Evolutionary conservation across 2,797 vertebrate genomes (phyloP).

Genomic region (Acestrorhynchus altus): DNA sequence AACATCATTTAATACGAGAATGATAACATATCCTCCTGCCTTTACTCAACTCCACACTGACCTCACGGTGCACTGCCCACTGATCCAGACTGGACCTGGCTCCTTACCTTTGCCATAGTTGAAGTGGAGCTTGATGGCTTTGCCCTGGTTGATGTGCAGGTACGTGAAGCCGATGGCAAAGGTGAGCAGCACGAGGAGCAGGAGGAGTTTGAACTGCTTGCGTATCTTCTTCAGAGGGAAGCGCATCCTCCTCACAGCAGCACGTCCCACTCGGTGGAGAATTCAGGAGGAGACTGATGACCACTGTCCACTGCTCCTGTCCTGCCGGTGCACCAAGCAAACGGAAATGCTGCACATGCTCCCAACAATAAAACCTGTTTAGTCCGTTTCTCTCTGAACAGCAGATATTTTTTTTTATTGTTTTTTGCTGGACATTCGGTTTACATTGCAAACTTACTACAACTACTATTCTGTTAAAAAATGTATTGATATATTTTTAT

Average conservation of each 20-base stretch:
- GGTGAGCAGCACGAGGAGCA: constrained; percentile 82
- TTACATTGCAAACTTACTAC: too few relatives aligned
- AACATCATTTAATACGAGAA: too few relatives aligned
- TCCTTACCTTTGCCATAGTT: constrained; percentile 79
- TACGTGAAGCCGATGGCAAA: constrained; percentile 86
- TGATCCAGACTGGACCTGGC: background rate
- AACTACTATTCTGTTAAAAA: too few relatives aligned
- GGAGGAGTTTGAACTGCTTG: constrained; percentile 85
- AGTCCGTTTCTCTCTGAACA: too few relatives aligned
- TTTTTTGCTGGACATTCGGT: too few relatives aligned
- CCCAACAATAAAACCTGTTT: too few relatives aligned
- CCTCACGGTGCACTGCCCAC: background rate
- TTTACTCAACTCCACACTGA: background rate
- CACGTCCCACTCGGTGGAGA: constrained; percentile 64
- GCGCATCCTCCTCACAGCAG: constrained; percentile 78
- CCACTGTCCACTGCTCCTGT: constrained; percentile 32
- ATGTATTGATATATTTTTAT: too few relatives aligned
- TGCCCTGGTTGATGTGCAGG: constrained; percentile 85
- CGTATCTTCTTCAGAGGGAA: constrained; percentile 88
- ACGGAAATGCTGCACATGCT: background rate
- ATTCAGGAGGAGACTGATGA: constrained; percentile 40
- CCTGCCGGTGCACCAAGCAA: constrained; percentile 12
- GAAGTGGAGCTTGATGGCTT: constrained; percentile 80
- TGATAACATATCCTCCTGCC: background rate
- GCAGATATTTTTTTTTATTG: too few relatives aligned